These are phyloP conservation scores for Spodoptera littoralis DNA, from an alignment of 2,888 invertebrate genomes.

Conservation along the genomic window DNA sequence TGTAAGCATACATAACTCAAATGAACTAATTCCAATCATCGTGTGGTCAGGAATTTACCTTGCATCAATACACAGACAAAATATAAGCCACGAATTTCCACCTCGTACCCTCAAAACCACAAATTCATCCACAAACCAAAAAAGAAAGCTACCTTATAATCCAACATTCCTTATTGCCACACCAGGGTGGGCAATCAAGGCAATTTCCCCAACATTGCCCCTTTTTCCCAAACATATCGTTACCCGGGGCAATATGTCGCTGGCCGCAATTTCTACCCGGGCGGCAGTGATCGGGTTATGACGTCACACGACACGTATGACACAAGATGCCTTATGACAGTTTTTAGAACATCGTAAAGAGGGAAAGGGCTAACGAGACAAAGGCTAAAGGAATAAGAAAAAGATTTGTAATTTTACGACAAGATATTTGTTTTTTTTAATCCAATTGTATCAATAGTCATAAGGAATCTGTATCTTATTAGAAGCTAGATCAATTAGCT, in stretches of 20 bases:
- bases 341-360: constrained; percentile 43
- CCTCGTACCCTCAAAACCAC: too few species aligned
- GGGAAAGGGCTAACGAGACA: constrained; percentile 24
- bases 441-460: too few species aligned
- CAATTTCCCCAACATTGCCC: constrained; percentile 47
- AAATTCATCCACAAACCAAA: not conserved
- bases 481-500: too few species aligned
- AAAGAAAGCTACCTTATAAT: constrained; percentile 39
- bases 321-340: constrained; percentile 25
- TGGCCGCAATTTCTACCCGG: constrained; percentile 44
- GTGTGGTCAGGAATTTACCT: too few species aligned
- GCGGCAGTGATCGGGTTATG: constrained; percentile 49
- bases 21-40: too few species aligned
- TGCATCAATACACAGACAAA: too few species aligned
- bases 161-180: constrained; percentile 31
- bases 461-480: too few species aligned
- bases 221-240: constrained; percentile 45
- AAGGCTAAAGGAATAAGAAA: not conserved
- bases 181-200: constrained; percentile 31
- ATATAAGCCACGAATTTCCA: too few species aligned
- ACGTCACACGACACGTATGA: constrained; percentile 18
- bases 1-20: too few species aligned
- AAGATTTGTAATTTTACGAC: too few species aligned
- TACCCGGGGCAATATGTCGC: constrained; percentile 47
- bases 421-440: too few species aligned